Evolutionary conservation across 2,797 vertebrate species (phyloP), one percentile per base, ranked within the genome.

Genomic region (Eleutherodactylus coqui): DNA sequence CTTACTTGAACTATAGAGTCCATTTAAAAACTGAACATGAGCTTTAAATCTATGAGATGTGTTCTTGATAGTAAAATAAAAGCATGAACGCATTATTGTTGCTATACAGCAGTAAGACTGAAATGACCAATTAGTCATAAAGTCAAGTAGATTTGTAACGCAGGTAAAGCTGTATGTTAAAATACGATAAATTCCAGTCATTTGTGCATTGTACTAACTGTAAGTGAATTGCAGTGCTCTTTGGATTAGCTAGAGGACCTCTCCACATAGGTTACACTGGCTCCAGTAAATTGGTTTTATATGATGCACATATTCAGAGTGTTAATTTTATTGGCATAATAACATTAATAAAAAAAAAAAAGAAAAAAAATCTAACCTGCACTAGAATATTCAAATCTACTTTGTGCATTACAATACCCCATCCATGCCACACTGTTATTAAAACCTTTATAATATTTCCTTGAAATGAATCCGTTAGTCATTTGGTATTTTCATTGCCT

Each of bases 361-460:
- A n/a, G n/a, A n/a, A 27, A 58, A 69, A 69, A 69, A 69, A 92
- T 92, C 93, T 93, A 94, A 94, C 93, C 92, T 94, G 90, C 92
- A 91, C 34, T 62, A 89, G 78, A 86, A 86, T 87, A 93, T 91
- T 94, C 94, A 94, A 94, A 93, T 84, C 88, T 88, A 92, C 78
- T 45, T 86, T 93, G 92, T 90, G 89, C 92, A 91, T 91, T 92
- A 79, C 90, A 90, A 92, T 92, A 90, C 90, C 93, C 92, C 90
- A 91, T 91, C 91, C 91, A 94, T 92, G 91, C 88, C 91, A 90
- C 85, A 91, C 91, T 91, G 93, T 93, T 95, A 94, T 93, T 70
- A 94, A 94, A 94, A 92, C 92, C 92, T 55, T 93, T 93, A 93
- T 93, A 94, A 93, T 92, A 93, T 93, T 93, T 93, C 92, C 92